phyloP scores from a whole-genome alignment of 2,888 invertebrate genomes.

The Ornithoptera priamus region DNA sequence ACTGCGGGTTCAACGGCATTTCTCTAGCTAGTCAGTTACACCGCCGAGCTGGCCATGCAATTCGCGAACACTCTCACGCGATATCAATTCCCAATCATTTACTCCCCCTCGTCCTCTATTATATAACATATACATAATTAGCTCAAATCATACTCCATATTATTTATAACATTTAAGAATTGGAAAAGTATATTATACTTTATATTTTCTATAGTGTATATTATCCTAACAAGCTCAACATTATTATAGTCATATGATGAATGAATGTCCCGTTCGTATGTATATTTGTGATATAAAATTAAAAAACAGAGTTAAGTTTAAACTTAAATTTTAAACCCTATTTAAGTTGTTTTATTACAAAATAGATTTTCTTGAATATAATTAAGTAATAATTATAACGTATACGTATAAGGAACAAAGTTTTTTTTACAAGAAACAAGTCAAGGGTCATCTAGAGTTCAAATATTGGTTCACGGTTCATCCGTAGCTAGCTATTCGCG shows the following conservation, averaged over 20 bases:
- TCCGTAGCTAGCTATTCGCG: constrained; percentile 35
- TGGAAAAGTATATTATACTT: neutral
- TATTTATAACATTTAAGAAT: neutral
- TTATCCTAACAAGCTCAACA: too few relatives aligned
- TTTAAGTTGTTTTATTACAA: neutral
- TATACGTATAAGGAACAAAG: neutral
- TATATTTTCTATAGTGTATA: too few relatives aligned
- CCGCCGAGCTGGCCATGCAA: constrained; percentile 31
- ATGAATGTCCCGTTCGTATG: too few relatives aligned
- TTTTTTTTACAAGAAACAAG: neutral
- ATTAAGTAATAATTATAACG: neutral
- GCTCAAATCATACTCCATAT: neutral
- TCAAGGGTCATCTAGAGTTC: constrained; percentile 32
- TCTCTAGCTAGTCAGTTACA: constrained; percentile 34
- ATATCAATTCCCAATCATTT: constrained; percentile 32
- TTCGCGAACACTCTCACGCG: constrained; percentile 30
- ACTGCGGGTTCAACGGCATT: constrained; percentile 44
- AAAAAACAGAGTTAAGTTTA: too few relatives aligned
- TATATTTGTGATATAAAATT: too few relatives aligned
- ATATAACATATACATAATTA: neutral
- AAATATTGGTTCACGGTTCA: constrained; percentile 45
- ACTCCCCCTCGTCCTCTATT: neutral
- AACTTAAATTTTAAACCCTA: too few relatives aligned
- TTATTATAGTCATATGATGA: too few relatives aligned
- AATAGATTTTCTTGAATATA: neutral